Conservation (phyloP, 2,113 vertebrate species). For the Meles meles region DNA sequence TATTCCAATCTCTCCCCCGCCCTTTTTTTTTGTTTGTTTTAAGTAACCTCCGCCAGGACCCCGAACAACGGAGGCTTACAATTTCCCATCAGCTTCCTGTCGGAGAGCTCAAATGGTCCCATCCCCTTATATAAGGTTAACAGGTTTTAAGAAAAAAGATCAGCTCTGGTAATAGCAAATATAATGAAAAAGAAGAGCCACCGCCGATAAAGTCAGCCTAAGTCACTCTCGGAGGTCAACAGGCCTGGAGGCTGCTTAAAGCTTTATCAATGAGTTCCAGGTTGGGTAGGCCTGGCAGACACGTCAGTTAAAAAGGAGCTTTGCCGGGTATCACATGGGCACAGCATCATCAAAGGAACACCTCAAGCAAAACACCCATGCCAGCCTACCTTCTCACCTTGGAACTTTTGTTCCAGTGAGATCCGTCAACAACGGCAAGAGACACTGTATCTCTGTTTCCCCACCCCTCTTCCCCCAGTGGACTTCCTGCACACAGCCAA, state of each 20-base stretch:
- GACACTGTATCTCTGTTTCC: accelerated
- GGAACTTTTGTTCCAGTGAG: background rate
- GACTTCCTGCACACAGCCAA: accelerated
- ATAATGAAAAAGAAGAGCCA: background rate
- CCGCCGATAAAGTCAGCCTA: background rate
- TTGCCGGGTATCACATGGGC: background rate
- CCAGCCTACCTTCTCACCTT: background rate
- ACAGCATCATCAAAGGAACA: background rate
- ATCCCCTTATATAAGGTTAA: background rate
- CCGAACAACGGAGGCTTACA: background rate
- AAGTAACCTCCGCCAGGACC: background rate
- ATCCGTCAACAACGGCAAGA: background rate
- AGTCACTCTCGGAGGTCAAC: background rate
- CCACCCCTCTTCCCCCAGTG: background rate
- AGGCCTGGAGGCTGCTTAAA: background rate
- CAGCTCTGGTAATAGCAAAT: conserved; percentile 3
- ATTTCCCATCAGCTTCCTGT: background rate
- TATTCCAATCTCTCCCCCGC: no score
- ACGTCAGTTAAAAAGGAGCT: background rate
- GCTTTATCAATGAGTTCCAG: background rate
- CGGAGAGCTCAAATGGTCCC: background rate
- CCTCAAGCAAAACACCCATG: background rate
- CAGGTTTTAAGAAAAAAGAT: background rate
- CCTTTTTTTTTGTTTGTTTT: background rate
- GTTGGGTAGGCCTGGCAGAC: background rate